Base-by-base conservation (phyloP, 2,888 invertebrate species). In the Dicyrtoma fusca region DNA sequence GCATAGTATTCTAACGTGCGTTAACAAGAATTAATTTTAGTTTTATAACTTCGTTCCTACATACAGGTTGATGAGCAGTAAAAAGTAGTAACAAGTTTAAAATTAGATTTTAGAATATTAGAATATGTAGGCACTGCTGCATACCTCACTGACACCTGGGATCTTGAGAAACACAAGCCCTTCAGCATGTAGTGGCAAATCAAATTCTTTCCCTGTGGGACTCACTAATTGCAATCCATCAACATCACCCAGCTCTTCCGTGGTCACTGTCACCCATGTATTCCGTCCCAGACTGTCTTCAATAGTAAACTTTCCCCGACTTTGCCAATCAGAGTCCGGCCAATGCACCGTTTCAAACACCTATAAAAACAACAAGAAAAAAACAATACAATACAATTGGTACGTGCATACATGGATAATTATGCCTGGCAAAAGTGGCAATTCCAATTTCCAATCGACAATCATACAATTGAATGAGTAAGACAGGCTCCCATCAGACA, bases 141-240 rank as follows among this genome's bases (percentile, higher is more conserved):
- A 61, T 64, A 81, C 81, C 81, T 81, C 81, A 53, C 75, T 73
- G 53, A 80, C 76, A 47, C 80, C 80, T 42, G 81, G 80, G 63
- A 81, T 78, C 75, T 75, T 78, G 55, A 76, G 73, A 72, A 76
- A 77, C n/a, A 81, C 75, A 71, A 81, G 75, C 42, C 81, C 81
- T 73, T 81, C 81, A 69, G 77, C 75, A 61, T 77, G 77, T 51
- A 80, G 74, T 59, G 81, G 80, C 62, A 80, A 74, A 72, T 80
- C 81, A 72, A 79, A 80, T 75, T 79, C 79, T 55, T 77, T 77
- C 55, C 81, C 81, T 49, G 80, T 78, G 21, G 81, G 81, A 69
- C 79, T 79, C 34, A 78, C 71, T 70, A 81, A 78, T 77, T 79
- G 76, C 70, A 81, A 77, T 75, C 80, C 79, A 75, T 81, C 81